Percentiles rank a stretch among this genome's conserved stretches.
Conservation (phyloP, 1,140 invertebrate species). For the Bilobella aurantiaca region DNA sequence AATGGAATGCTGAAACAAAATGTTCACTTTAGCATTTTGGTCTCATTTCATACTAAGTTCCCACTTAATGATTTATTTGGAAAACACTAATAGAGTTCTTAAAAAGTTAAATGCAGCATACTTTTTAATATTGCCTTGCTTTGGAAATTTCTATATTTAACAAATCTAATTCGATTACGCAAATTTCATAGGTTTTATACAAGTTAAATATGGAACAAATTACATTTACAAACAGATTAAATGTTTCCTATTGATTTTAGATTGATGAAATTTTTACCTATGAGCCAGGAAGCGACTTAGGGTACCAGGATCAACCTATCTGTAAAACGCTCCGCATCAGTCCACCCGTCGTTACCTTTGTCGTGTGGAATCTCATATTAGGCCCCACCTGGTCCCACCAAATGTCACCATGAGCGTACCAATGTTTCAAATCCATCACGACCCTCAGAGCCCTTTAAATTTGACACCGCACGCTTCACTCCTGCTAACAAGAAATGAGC, state of each 20-base stretch:
- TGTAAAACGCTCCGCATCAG: constrained; percentile 39
- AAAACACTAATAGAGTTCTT: too few relatives aligned
- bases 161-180: too few relatives aligned
- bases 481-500: neutral
- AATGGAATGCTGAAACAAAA: too few relatives aligned
- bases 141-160: too few relatives aligned
- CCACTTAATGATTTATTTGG: too few relatives aligned
- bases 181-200: too few relatives aligned
- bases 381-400: constrained; percentile 38
- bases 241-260: constrained; percentile 13
- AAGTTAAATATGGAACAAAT: neutral
- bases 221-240: too few relatives aligned
- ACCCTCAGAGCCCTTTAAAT: constrained; percentile 43
- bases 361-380: constrained; percentile 36
- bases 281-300: constrained; percentile 36
- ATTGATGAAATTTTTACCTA: constrained; percentile 38
- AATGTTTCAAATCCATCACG: constrained; percentile 42
- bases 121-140: too few relatives aligned
- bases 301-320: constrained; percentile 42
- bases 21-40: too few relatives aligned
- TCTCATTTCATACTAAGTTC: too few relatives aligned
- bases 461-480: constrained; percentile 43
- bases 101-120: too few relatives aligned
- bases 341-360: constrained; percentile 40
- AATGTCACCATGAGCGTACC: constrained; percentile 40